A percentile compares a stretch with the other conserved stretches of the same genome.
Conservation (phyloP, 2,113 vertebrate species). For the Corapipo altera region DNA sequence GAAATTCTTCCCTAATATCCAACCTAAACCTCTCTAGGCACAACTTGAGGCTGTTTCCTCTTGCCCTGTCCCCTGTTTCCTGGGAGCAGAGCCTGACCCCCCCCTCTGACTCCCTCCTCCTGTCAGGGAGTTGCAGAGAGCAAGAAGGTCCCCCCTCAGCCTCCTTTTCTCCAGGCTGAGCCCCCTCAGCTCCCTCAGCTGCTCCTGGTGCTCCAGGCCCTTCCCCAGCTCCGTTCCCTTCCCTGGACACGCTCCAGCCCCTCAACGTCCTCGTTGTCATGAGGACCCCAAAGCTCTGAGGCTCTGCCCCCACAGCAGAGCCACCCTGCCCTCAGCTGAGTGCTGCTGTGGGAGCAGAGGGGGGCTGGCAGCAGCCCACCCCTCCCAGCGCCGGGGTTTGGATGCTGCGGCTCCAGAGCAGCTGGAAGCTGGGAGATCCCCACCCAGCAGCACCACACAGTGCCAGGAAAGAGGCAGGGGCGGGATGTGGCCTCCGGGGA, state of each 20-base stretch:
- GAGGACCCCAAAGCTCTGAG: background rate
- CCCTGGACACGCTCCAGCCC: background rate
- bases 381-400: background rate
- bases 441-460: background rate
- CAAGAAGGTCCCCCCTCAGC: fast-evolving
- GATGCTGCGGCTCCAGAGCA: background rate
- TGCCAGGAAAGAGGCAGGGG: background rate
- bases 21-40: fast-evolving
- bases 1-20: background rate
- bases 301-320: fast-evolving
- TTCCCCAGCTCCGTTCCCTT: background rate
- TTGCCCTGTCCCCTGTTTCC: background rate
- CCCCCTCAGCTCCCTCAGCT: background rate
- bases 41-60: background rate
- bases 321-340: background rate
- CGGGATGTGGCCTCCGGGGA: background rate
- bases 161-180: background rate
- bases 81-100: background rate
- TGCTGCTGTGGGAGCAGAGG: background rate
- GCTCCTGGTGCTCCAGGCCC: background rate
- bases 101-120: background rate
- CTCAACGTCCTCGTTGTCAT: background rate
- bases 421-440: background rate
- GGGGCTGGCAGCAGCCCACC: background rate
- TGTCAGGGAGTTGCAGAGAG: background rate